phyloP scores from a whole-genome alignment of 1,140 invertebrate genomes.

The Neodiprion lecontei region DNA sequence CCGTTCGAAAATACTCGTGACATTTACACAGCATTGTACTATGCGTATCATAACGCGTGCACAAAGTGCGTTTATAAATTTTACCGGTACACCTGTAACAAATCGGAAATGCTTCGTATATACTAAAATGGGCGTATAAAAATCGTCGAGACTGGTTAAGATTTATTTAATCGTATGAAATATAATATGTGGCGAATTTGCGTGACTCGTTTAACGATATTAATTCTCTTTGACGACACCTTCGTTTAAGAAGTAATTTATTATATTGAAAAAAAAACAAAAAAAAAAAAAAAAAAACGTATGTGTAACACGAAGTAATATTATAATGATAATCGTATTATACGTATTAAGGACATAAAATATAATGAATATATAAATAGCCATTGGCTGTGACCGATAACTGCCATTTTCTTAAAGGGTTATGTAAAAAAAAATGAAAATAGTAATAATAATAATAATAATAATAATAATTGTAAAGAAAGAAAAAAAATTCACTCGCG shows the following conservation, averaged over 20 bases:
- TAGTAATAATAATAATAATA: constrained; percentile 24
- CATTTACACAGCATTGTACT: no score
- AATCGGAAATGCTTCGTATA: no score
- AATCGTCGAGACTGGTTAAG: no score
- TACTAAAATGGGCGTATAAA: no score
- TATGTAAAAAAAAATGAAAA: constrained; percentile 34
- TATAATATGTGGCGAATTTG: no score
- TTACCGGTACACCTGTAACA: no score
- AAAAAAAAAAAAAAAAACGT: background rate
- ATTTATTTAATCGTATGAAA: no score
- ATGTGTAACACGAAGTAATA: background rate
- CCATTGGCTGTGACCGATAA: constrained; percentile 64
- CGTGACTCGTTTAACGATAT: background rate
- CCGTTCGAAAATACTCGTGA: no score
- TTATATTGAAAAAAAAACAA: no score
- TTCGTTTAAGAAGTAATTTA: no score
- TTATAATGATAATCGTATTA: background rate
- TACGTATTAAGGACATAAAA: constrained; percentile 25
- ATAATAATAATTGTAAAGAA: constrained; percentile 17
- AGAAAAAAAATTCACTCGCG: background rate
- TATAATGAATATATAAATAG: constrained; percentile 57
- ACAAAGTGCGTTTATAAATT: no score
- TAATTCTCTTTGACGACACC: background rate
- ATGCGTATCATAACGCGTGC: no score
- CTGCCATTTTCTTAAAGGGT: constrained; percentile 59